Base-by-base conservation (phyloP, 2,888 invertebrate genomes). In the Troides oblongomaculatus region DNA sequence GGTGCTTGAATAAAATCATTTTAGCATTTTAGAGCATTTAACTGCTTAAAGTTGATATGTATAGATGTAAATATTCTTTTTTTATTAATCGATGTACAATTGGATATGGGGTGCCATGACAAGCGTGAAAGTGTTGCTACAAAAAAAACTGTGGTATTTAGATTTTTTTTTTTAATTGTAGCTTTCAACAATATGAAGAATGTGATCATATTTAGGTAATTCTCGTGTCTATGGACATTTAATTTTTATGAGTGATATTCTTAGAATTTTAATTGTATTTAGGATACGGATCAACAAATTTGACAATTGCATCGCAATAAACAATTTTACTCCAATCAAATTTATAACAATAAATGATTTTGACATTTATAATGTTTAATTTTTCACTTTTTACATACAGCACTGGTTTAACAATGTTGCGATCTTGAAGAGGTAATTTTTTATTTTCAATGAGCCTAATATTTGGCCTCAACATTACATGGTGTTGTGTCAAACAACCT, bases 1-100 rank as follows among this genome's bases (percentile, higher is more conserved):
- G 89, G 91, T 90, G 91, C 90, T 89, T 82, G 70, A 76, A 73
- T 74, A 64, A 59, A 77, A 81, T 80, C 78, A 77, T 77, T 79
- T 79, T 87, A 86, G 90, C 90, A 91, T 91, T 90, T 89, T 89
- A 87, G 86, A 85, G 90, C 90, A 91, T 91, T 91, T 91, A 89
- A 86, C 80, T 81, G 84, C 81, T 79, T 84, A 74, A 74, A 74
- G 76, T 76, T 82, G 79, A 53, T 74, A 78, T 77, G 72, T 75
- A 78, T 80, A 79, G 76, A 74, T 83, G 82, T 84, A 83, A 80
- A 84, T 84, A 84, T 79, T 30, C 30, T 77, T 79, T 79, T 76
- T 79, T 76, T 75, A 72, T 74, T 75, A 70, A 72, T 74, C 72
- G 71, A 73, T 61, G 43, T 65, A 58, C 23, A 72, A 70, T 76